These are phyloP conservation scores for Mellilla xanthometata DNA, from an alignment of 2,888 invertebrate species.

Conservation along the genomic window DNA sequence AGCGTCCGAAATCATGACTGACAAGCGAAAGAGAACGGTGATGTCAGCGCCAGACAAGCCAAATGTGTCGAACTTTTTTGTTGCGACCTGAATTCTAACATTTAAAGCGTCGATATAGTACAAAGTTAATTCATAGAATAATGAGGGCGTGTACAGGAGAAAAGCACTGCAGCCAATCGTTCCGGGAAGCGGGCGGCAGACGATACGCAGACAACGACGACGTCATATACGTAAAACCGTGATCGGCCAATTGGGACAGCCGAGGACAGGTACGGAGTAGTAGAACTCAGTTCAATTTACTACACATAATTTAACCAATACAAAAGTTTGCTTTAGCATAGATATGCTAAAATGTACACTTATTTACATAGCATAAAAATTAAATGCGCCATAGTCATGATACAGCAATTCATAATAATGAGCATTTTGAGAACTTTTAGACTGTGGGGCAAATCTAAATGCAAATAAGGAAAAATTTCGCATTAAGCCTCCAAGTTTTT, in stretches of 20 bases:
- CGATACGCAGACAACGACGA: conserved; percentile 70
- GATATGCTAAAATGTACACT: conserved; percentile 1
- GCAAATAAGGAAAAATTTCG: conserved; percentile 15
- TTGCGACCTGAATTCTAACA: conserved; percentile 33
- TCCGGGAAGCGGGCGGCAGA: conserved; percentile 74
- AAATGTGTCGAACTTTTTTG: conserved; percentile 48
- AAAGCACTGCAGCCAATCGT: conserved; percentile 66
- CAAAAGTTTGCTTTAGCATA: conserved; percentile 3
- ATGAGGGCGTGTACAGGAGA: conserved; percentile 60
- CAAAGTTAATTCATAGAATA: conserved; percentile 62
- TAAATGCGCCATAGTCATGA: conserved; percentile 4
- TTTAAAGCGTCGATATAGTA: conserved; percentile 33
- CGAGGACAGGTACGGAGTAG: conserved; percentile 6
- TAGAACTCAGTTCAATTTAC: conserved; percentile 8
- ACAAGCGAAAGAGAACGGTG: conserved; percentile 54
- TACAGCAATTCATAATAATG: conserved; percentile 8
- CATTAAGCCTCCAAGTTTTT: conserved; percentile 1
- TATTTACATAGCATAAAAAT: conserved; percentile 2
- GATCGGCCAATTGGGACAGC: conserved; percentile 67
- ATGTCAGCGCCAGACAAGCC: conserved; percentile 54
- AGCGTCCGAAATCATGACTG: conserved; percentile 56
- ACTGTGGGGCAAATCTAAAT: conserved; percentile 6
- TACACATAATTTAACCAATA: not conserved
- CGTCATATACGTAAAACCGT: conserved; percentile 58
- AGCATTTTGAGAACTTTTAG: not conserved